Base-by-base conservation (phyloP, 1,140 invertebrate genomes). In the Drosophila lini region DNA sequence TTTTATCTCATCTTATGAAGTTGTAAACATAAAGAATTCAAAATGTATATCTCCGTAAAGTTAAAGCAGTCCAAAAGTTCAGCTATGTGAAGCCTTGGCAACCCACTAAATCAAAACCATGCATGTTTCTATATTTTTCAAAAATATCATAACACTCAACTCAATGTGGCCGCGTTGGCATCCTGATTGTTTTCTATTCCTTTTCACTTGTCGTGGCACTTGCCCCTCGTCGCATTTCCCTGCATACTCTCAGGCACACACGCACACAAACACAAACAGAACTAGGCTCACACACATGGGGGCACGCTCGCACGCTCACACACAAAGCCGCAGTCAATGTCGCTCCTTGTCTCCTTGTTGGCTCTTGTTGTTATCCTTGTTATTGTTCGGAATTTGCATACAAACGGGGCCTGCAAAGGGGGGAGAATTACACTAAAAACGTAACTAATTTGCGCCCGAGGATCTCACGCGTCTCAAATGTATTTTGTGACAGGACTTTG, bases 401-500 rank as follows among this genome's bases (percentile, higher is more conserved):
- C 73, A 80, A 78, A 70, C 10, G 48, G 55, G 61, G 64, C 7
- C 61, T n/a, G 32, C 76, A 40, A 42, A 22, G 28, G 48, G 36
- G 36, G 52, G 45, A 45, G 58, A 71, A 74, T 78, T 76, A 74
- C 70, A 79, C 79, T 79, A 69, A 82, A 85, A 85, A 82, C 59
- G 79, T 58, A 63, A 74, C 82, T 85, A 88, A 85, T 85, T 85
- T 82, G 70, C 62, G 62, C 65, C 65, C 62, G 63, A 76, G 75
- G 80, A 74, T 62, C 45, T 59, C 53, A 42, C 57, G 42, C 74
- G 22, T 40, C 74, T 70, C 74, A 41, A 47, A 75, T 57, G 68
- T 68, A 47, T 70, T 70, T 70, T 55, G 63, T 19, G 48, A 47
- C 67, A 47, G 67, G 63, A 40, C 67, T 68, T 61, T 36, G 22